Conservation (phyloP, 53 echinoderm and acorn worm genomes). For the Paracentrotus lividus region DNA sequence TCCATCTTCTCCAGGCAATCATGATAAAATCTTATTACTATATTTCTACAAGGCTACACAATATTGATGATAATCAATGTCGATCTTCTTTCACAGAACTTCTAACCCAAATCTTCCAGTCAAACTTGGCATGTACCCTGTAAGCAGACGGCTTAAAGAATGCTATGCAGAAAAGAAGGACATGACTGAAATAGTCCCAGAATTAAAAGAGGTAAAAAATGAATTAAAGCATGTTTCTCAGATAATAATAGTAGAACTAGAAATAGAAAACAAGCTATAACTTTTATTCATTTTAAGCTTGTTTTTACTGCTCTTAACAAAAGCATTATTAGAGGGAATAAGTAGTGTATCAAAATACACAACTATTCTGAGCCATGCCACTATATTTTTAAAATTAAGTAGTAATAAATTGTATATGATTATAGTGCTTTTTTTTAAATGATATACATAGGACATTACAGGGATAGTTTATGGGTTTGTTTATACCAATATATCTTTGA, state of each 20-base stretch:
- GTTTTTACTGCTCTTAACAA: background rate
- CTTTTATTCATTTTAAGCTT: background rate
- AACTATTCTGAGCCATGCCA: too few species aligned
- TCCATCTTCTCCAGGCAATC: background rate
- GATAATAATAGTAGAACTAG: background rate
- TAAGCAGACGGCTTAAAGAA: constrained; percentile 78
- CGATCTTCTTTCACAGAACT: constrained; percentile 11
- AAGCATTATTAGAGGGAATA: too few species aligned
- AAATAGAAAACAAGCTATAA: background rate
- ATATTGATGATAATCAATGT: background rate
- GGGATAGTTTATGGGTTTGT: too few species aligned
- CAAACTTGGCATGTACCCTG: constrained; percentile 77
- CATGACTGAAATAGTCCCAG: constrained; percentile 69
- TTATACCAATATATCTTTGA: too few species aligned
- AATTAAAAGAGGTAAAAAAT: constrained; percentile 78
- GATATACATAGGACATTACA: too few species aligned
- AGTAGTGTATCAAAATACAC: too few species aligned
- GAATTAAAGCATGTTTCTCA: background rate
- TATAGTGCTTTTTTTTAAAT: too few species aligned
- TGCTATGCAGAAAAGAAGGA: constrained; percentile 80
- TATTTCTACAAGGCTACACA: background rate
- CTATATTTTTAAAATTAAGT: too few species aligned
- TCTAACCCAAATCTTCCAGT: constrained; percentile 82
- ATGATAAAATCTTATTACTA: background rate
- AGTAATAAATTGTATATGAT: too few species aligned